Evolutionary conservation across 2,797 vertebrate species (phyloP).

Genomic region (Scleropages formosus): DNA sequence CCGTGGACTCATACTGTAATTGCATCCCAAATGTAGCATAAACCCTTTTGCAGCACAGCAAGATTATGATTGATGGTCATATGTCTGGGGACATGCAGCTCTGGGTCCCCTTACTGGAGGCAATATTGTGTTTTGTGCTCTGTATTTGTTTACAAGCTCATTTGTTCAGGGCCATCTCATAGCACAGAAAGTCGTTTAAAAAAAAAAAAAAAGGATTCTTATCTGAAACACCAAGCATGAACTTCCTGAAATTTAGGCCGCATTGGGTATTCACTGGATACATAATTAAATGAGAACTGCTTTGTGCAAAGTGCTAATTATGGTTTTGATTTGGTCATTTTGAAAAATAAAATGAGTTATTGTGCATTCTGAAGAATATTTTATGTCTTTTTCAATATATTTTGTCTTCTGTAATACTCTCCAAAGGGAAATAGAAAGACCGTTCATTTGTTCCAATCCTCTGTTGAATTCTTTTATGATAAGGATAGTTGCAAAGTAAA

Average conservation of each 20-base stretch:
- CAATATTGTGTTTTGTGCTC: neutral
- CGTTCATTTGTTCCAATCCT: too few species aligned
- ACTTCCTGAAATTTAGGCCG: neutral
- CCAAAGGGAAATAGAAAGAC: too few species aligned
- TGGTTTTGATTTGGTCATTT: too few species aligned
- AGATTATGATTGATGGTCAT: constrained; percentile 23
- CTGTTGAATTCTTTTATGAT: too few species aligned
- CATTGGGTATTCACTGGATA: neutral
- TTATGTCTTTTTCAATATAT: too few species aligned
- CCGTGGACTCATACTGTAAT: neutral
- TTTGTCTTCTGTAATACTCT: too few species aligned
- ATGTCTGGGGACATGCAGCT: constrained; percentile 3
- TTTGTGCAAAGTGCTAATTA: too few species aligned
- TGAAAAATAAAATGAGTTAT: too few species aligned
- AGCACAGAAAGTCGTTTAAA: too few species aligned
- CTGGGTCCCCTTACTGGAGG: constrained; percentile 13
- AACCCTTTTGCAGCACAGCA: neutral
- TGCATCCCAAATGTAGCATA: constrained; percentile 19
- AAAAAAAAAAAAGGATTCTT: too few species aligned
- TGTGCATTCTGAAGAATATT: too few species aligned
- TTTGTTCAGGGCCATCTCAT: neutral
- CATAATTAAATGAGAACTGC: neutral
- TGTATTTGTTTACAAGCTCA: constrained; percentile 5
- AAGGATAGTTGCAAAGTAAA: too few species aligned
- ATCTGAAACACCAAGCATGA: neutral